Percentiles rank a stretch among this genome's conserved stretches.
Evolutionary conservation across 2,888 invertebrate species (phyloP).

Genomic region (Caenorhabditis panamensis): DNA sequence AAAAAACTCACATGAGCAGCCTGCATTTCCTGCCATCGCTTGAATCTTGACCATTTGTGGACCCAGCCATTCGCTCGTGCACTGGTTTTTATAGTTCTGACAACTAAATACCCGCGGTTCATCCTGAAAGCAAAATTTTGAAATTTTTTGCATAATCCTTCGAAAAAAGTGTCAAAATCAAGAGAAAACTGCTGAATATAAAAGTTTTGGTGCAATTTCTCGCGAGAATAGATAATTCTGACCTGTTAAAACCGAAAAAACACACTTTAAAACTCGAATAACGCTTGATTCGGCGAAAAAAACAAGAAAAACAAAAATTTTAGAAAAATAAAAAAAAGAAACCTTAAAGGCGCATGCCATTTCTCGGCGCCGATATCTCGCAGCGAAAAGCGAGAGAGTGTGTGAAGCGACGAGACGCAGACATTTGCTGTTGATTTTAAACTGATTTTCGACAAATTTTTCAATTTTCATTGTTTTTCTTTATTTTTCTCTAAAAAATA

Average conservation of each 20-base stretch:
- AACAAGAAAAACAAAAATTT: no score
- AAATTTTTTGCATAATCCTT: not conserved
- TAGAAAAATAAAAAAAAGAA: not conserved
- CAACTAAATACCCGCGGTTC: slow-evolving; percentile 22
- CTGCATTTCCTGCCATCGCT: slow-evolving; percentile 70
- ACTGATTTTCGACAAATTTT: not conserved
- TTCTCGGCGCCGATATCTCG: slow-evolving; percentile 29
- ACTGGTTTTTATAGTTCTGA: slow-evolving; percentile 36
- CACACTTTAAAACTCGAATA: no score
- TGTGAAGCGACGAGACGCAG: slow-evolving; percentile 40
- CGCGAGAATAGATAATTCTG: no score
- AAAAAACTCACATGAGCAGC: slow-evolving; percentile 50
- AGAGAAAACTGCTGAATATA: no score
- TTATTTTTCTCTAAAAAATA: not conserved
- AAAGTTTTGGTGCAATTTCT: no score
- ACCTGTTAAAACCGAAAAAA: no score
- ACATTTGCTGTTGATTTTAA: slow-evolving; percentile 16
- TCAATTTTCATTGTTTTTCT: not conserved
- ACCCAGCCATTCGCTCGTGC: slow-evolving; percentile 48
- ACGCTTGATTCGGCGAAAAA: not conserved
- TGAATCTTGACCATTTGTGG: slow-evolving; percentile 67
- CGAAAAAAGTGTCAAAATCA: slow-evolving; percentile 9
- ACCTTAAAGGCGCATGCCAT: slow-evolving; percentile 45
- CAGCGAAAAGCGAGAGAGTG: slow-evolving; percentile 19
- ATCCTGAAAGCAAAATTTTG: slow-evolving; percentile 17